These are phyloP conservation scores for Cydia splendana DNA, from an alignment of 1,140 invertebrate species.

Conservation along the genomic window DNA sequence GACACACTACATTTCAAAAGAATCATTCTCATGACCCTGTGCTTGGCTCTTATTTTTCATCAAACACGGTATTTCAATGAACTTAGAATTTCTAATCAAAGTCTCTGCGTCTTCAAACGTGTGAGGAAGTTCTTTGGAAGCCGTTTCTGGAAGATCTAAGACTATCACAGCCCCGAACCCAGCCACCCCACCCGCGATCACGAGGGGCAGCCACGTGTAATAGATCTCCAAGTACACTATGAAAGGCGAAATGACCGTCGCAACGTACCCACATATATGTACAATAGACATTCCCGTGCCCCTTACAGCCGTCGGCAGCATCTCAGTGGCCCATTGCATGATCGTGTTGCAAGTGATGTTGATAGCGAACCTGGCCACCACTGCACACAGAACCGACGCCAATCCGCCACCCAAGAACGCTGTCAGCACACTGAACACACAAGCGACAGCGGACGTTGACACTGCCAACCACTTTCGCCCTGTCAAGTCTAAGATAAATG, in stretches of 20 bases:
- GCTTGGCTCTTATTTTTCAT: constrained; percentile 38
- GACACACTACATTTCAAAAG: constrained; percentile 44
- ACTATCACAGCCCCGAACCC: constrained; percentile 84
- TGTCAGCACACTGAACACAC: constrained; percentile 56
- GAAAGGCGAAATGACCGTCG: constrained; percentile 58
- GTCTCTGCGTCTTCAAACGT: constrained; percentile 87
- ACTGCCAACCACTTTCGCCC: constrained; percentile 62
- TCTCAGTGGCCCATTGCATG: constrained; percentile 67
- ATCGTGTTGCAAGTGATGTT: constrained; percentile 58
- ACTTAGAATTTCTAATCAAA: constrained; percentile 58
- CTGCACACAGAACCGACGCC: constrained; percentile 57
- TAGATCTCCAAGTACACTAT: constrained; percentile 62
- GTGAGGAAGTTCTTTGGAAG: constrained; percentile 87
- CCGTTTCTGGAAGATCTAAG: constrained; percentile 87
- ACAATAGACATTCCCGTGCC: constrained; percentile 82
- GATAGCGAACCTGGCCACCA: constrained; percentile 60
- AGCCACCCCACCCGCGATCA: constrained; percentile 85
- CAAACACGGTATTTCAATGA: constrained; percentile 49
- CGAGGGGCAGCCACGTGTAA: constrained; percentile 82
- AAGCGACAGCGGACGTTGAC: constrained; percentile 43
- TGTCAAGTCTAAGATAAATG: constrained; percentile 61
- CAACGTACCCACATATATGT: constrained; percentile 80
- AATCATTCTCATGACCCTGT: constrained; percentile 44
- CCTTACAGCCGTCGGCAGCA: constrained; percentile 83
- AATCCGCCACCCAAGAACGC: constrained; percentile 54